Base-by-base conservation (phyloP, 2,888 invertebrate genomes). In the Aleiodes alternator region DNA sequence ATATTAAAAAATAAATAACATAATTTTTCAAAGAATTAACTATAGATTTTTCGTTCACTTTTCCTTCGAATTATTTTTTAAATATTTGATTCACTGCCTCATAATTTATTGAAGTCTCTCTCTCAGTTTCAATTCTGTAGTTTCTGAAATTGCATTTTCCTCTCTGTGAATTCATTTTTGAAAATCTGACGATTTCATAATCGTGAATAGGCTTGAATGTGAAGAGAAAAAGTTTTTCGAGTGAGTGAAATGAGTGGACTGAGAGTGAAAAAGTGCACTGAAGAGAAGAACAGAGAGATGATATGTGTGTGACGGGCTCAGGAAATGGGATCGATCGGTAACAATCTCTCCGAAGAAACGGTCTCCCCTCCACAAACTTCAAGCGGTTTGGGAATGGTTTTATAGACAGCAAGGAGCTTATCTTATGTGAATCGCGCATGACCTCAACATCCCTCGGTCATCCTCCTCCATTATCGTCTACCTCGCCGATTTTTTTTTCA, bases 101-200 rank as follows among this genome's bases (percentile, higher is more conserved):
- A 23, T 23, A 23, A 23, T 1, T 23, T 23, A 23, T 23, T 23
- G 23, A 23, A 23, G 23, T 23, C 23, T 23, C 23, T 23, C 23
- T 23, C 2, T 23, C 23, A 23, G 23, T 23, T 23, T 23, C 23
- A 23, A 23, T 23, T 23, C 23, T 23, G 23, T 23, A 23, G 23
- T 2, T 23, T 23, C 2, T 23, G 2, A 23, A 23, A 23, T 23
- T 23, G 23, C 23, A 23, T 23, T 23, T 23, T 2, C 23, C 23
- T 23, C 23, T 23, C 23, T 23, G 23, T 23, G 23, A 23, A 23
- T 38, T 5, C 8, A 38, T 8, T 38, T 38, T 38, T 38, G 38
- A 38, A 57, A 57, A 31, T 57, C 7, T 57, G 57, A 57, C 29
- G 34, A 57, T 29, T 57, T 57, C 31, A 57, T 57, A 57, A 57